phyloP scores from a whole-genome alignment of 2,888 invertebrate species.

The Habrosyne pyritoides region DNA sequence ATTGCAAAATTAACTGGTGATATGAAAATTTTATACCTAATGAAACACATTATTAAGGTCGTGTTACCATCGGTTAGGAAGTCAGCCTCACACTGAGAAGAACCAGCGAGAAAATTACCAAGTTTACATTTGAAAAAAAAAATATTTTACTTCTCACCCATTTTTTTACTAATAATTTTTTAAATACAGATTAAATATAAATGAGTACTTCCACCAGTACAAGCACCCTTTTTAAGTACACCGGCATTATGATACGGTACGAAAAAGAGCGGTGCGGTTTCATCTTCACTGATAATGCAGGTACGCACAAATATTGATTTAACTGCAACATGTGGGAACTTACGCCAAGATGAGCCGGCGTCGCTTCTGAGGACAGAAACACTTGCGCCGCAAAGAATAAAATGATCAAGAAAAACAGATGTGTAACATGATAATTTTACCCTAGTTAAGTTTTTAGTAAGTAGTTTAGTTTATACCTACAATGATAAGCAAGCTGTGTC shows the following conservation, averaged over 20 bases:
- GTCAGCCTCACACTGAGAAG: no score
- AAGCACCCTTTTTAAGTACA: not conserved
- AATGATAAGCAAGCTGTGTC: no score
- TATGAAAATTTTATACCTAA: no score
- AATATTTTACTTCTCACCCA: no score
- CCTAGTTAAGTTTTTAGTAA: no score
- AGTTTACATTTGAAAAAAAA: no score
- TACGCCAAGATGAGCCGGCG: slow-evolving; percentile 15
- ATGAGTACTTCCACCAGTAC: not conserved
- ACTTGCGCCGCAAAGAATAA: slow-evolving; percentile 1
- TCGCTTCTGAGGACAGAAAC: slow-evolving; percentile 8
- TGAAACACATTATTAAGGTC: no score
- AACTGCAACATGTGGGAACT: slow-evolving; percentile 44
- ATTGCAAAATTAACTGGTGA: no score
- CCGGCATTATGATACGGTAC: not conserved
- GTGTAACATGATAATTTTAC: not conserved
- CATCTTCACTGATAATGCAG: slow-evolving; percentile 42
- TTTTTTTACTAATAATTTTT: no score
- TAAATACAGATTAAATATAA: no score
- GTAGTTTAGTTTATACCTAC: not conserved
- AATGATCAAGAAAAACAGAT: not conserved
- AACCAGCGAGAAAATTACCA: no score
- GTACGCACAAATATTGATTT: slow-evolving; percentile 46
- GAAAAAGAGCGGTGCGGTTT: slow-evolving; percentile 24
- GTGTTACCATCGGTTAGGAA: no score